A percentile compares a stretch with the other conserved stretches of the same genome.
Conservation (phyloP, 1,140 invertebrate species). For the Drosophila watanabei region DNA sequence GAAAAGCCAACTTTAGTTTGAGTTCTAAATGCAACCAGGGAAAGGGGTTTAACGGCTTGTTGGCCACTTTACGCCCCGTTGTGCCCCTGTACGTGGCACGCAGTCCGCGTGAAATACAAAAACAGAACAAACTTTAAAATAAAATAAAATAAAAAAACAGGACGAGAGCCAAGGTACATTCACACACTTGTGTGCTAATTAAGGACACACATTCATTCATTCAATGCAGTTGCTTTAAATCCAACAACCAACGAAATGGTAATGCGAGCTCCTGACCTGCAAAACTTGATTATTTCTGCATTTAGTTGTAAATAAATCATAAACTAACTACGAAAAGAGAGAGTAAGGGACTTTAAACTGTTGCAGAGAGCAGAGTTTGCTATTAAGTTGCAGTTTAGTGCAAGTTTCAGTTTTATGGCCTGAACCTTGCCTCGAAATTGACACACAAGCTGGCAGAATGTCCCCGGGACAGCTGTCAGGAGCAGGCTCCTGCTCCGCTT, state of each 20-base stretch:
- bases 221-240: background rate
- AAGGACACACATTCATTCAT: background rate
- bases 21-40: constrained; percentile 16
- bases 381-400: constrained; percentile 10
- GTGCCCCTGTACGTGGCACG: constrained; percentile 34
- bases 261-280: background rate
- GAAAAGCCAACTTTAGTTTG: constrained; percentile 44
- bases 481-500: background rate
- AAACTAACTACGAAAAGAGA: background rate
- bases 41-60: constrained; percentile 71
- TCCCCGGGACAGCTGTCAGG: constrained; percentile 26
- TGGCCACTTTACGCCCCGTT: constrained; percentile 75
- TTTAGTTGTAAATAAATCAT: background rate
- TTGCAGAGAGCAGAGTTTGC: background rate
- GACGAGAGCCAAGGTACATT: background rate
- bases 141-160: constrained; percentile 20
- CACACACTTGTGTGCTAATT: constrained; percentile 11
- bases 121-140: constrained; percentile 41
- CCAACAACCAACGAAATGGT: background rate
- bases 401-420: background rate
- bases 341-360: background rate
- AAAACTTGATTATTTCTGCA: background rate
- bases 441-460: constrained; percentile 18
- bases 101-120: constrained; percentile 18
- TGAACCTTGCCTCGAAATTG: constrained; percentile 4